These are phyloP conservation scores for Nasalis larvatus DNA, from an alignment of 2,113 vertebrate genomes.

Conservation along the genomic window DNA sequence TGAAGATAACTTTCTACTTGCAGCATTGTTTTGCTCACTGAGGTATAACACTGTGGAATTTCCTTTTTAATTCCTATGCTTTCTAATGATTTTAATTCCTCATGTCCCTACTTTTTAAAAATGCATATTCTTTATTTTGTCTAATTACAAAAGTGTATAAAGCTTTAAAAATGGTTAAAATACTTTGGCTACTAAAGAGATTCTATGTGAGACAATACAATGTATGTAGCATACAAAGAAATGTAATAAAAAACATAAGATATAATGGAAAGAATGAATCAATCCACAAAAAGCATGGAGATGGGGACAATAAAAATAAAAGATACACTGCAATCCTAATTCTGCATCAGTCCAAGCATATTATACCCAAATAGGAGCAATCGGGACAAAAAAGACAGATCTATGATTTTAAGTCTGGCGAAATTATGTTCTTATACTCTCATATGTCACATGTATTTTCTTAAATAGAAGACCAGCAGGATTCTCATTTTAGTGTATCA, in stretches of 20 bases:
- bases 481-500: not conserved
- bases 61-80: not conserved
- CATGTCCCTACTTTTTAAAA: not conserved
- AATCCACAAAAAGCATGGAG: not conserved
- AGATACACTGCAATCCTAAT: not conserved
- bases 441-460: not conserved
- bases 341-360: not conserved
- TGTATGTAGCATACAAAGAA: not conserved
- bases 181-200: not conserved
- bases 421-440: not conserved
- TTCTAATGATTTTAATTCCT: not conserved
- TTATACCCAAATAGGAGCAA: not conserved
- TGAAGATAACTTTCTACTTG: not conserved
- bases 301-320: not conserved
- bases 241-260: not conserved
- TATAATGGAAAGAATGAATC: not conserved
- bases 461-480: not conserved
- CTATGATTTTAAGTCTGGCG: not conserved
- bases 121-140: not conserved
- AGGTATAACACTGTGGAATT: not conserved
- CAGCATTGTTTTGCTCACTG: slow-evolving; percentile 10
- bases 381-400: not conserved
- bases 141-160: not conserved
- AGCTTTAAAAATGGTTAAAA: not conserved
- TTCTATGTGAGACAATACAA: not conserved